These are phyloP conservation scores for Zootermopsis nevadensis DNA, from an alignment of 2,888 invertebrate genomes.

Conservation along the genomic window DNA sequence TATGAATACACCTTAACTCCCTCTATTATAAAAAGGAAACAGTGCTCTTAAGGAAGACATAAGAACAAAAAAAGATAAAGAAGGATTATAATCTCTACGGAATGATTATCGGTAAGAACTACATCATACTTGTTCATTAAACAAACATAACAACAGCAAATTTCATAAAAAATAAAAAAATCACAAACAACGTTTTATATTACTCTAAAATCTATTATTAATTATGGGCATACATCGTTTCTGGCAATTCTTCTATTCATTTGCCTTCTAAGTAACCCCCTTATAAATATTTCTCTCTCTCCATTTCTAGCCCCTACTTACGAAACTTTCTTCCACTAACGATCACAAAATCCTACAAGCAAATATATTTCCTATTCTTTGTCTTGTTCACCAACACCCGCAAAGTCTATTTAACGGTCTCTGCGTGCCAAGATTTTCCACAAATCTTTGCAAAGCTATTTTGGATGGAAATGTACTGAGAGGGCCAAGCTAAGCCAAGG, in stretches of 20 bases:
- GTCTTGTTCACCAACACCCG: not conserved
- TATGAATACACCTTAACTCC: too few species aligned
- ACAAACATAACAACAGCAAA: not conserved
- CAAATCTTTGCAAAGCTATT: slow-evolving; percentile 8
- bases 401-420: not conserved
- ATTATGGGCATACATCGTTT: not conserved
- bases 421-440: not conserved
- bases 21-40: too few species aligned
- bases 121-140: too few species aligned
- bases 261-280: not conserved
- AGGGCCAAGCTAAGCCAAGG: not conserved
- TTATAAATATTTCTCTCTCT: not conserved
- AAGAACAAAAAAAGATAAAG: too few species aligned
- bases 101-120: too few species aligned
- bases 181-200: not conserved
- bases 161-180: not conserved
- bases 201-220: not conserved
- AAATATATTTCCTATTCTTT: not conserved
- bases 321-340: not conserved
- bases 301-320: not conserved
- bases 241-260: slow-evolving; percentile 2
- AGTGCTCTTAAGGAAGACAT: too few species aligned
- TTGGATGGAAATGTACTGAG: not conserved
- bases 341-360: not conserved
- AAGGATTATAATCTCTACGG: too few species aligned